A percentile compares a stretch with the other conserved stretches of the same genome.
phyloP scores from a whole-genome alignment of 1,140 invertebrate species.

The Macrosteles quadrilineatus region DNA sequence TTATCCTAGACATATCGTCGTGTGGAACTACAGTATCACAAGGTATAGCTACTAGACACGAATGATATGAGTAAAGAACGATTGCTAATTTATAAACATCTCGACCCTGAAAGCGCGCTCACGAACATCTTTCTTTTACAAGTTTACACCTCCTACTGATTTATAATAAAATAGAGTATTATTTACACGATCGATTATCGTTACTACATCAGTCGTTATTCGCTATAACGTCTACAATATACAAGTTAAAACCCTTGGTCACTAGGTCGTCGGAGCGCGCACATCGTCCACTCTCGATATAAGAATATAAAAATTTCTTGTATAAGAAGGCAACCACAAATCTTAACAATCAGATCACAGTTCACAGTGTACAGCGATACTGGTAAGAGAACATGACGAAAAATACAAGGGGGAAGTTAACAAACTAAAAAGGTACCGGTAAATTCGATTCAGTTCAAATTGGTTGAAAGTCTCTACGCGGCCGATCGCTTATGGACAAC shows the following conservation, averaged over 20 bases:
- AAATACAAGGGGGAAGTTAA: neutral
- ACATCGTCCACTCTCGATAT: slow-evolving; percentile 1
- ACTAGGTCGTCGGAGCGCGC: neutral
- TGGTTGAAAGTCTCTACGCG: neutral
- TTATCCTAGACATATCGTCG: no score
- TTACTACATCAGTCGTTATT: slow-evolving; percentile 18
- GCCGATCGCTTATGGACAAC: slow-evolving; percentile 69
- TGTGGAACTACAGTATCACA: no score
- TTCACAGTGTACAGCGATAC: slow-evolving; percentile 4
- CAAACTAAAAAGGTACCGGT: neutral
- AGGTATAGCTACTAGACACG: neutral
- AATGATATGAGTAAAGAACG: slow-evolving; percentile 12
- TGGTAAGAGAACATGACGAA: neutral
- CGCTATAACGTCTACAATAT: slow-evolving; percentile 10
- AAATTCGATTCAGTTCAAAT: neutral
- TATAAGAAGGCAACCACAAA: slow-evolving; percentile 26
- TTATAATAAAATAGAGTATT: slow-evolving; percentile 26
- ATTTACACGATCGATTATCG: slow-evolving; percentile 19
- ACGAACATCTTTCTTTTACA: slow-evolving; percentile 22
- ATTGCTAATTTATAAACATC: neutral
- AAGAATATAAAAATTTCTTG: slow-evolving; percentile 27
- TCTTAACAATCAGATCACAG: slow-evolving; percentile 26
- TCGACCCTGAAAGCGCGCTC: neutral
- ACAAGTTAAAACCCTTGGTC: slow-evolving; percentile 13
- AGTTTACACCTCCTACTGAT: neutral